A percentile compares a stretch with the other conserved stretches of the same genome.
Evolutionary conservation across 1,140 invertebrate genomes (phyloP).

Genomic region (Apolygus lucorum): DNA sequence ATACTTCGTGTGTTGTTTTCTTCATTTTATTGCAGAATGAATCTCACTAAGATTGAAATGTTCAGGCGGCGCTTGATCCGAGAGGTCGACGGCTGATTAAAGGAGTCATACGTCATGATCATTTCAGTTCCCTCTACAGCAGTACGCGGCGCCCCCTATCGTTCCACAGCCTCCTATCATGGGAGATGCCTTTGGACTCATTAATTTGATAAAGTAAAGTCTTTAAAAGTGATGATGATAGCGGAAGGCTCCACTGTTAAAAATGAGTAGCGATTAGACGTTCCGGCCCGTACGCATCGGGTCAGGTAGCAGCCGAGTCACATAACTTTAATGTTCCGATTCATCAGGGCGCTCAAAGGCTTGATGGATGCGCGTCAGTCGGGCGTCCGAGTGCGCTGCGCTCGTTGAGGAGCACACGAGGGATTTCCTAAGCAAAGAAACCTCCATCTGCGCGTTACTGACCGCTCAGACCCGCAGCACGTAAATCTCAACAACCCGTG

Average conservation of each 20-base stretch:
- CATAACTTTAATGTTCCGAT: constrained; percentile 4
- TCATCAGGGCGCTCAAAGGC: neutral
- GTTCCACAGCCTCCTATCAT: no score
- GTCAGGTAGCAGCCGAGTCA: neutral
- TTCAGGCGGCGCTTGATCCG: neutral
- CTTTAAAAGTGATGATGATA: constrained; percentile 11
- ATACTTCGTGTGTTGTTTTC: no score
- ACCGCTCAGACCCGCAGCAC: neutral
- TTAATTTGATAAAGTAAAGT: constrained; percentile 13
- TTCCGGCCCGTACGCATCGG: neutral
- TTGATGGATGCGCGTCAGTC: neutral
- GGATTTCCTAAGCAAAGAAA: no score
- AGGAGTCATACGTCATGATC: neutral
- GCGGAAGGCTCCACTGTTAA: neutral
- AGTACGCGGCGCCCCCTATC: no score
- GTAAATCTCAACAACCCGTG: neutral
- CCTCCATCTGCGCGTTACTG: no score
- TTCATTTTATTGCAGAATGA: no score
- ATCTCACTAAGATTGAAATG: neutral
- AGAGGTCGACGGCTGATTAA: neutral
- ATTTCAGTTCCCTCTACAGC: neutral
- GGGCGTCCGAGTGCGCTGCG: no score
- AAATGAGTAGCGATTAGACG: neutral
- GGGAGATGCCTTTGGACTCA: neutral
- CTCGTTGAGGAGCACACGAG: no score